These are phyloP conservation scores for Xenopus tropicalis DNA, from an alignment of 2,113 vertebrate genomes.

Conservation along the genomic window UCB_Xtro_10.0 CM004443.2:186426001-186426500, in stretches of 20 bases:
- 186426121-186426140: constrained; percentile 78
- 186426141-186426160: constrained; percentile 75
- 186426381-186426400: constrained; percentile 64
- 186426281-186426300: constrained; percentile 79
- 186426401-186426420: constrained; percentile 58
- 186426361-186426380: constrained; percentile 70
- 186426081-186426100: constrained; percentile 74
- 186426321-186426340: constrained; percentile 86
- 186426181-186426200: not conserved
- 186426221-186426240: not conserved
- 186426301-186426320: constrained; percentile 76
- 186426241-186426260: constrained; percentile 81
- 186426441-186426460: no score
- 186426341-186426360: constrained; percentile 78
- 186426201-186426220: not conserved
- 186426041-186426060: constrained; percentile 71
- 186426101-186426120: constrained; percentile 87
- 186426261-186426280: constrained; percentile 81
- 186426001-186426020: constrained; percentile 74
- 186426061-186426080: constrained; percentile 69
- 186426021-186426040: constrained; percentile 73
- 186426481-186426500: no score
- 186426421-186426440: no score
- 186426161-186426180: constrained; percentile 61
- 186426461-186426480: no score